phyloP scores from a whole-genome alignment of 2,888 invertebrate species.

The Herminia tarsipennalis region DNA sequence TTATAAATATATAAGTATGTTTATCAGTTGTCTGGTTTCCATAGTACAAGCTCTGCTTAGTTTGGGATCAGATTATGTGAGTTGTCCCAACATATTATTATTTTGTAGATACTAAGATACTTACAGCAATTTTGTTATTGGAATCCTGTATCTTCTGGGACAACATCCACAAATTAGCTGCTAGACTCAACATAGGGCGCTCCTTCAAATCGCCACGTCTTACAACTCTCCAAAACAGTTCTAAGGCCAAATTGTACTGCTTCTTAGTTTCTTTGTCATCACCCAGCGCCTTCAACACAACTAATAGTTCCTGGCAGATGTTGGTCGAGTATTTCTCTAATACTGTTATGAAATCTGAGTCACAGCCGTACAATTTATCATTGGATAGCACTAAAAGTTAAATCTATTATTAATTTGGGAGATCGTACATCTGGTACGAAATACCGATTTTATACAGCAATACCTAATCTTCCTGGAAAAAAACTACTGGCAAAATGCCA shows the following conservation, averaged over 20 bases:
- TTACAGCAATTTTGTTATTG: conserved; percentile 66
- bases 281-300: conserved; percentile 89
- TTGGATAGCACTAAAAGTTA: conserved; percentile 93
- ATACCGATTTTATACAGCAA: background rate
- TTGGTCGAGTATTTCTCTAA: conserved; percentile 91
- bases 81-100: background rate
- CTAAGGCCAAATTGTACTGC: conserved; percentile 90
- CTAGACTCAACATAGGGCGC: conserved; percentile 87
- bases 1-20: too few species aligned
- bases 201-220: conserved; percentile 87
- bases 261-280: conserved; percentile 87
- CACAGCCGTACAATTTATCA: conserved; percentile 95
- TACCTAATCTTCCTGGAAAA: too few species aligned
- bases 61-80: background rate
- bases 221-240: conserved; percentile 89
- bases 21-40: too few species aligned
- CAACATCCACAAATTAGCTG: conserved; percentile 93
- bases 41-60: too few species aligned
- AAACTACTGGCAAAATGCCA: too few species aligned
- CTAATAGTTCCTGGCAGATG: conserved; percentile 91
- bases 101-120: too few species aligned
- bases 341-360: conserved; percentile 93
- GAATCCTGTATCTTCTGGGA: conserved; percentile 86
- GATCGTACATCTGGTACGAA: background rate
- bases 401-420: conserved; percentile 1